phyloP scores from a whole-genome alignment of 2,113 vertebrate species.

The Platichthys stellatus region DNA sequence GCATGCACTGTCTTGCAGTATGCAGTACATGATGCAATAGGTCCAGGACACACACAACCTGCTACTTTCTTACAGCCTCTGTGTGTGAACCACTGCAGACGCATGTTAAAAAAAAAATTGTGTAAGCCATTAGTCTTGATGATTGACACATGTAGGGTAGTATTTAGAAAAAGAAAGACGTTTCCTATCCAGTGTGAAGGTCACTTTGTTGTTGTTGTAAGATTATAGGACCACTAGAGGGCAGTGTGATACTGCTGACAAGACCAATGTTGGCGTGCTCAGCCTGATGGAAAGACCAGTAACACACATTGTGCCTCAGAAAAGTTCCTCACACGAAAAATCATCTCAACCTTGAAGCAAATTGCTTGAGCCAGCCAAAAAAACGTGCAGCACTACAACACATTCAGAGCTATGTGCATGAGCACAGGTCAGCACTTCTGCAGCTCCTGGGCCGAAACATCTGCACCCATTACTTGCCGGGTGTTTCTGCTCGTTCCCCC shows the following conservation, averaged over 20 bases:
- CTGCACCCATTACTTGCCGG: constrained; percentile 45
- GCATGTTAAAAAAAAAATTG: too few species aligned
- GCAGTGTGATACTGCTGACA: constrained; percentile 39
- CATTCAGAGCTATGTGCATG: constrained; percentile 1
- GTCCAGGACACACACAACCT: too few species aligned
- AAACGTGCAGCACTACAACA: neutral
- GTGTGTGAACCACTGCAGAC: neutral
- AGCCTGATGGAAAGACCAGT: neutral
- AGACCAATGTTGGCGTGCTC: neutral
- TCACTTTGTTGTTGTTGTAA: constrained; percentile 29
- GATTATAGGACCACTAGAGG: constrained; percentile 50
- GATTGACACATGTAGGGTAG: constrained; percentile 1
- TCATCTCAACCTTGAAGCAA: neutral
- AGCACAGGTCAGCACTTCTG: constrained; percentile 46
- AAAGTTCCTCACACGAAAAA: neutral
- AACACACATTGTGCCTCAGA: neutral
- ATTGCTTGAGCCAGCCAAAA: constrained; percentile 3
- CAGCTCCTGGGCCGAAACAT: constrained; percentile 33
- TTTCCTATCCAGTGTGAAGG: neutral
- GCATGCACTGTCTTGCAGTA: neutral
- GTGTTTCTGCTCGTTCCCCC: constrained; percentile 39
- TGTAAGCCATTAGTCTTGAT: neutral
- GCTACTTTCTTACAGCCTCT: neutral
- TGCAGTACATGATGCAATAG: too few species aligned
- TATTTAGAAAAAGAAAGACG: constrained; percentile 30